Evolutionary conservation across 1,140 invertebrate species (phyloP).

Genomic region (Papilio aristodemus): DNA sequence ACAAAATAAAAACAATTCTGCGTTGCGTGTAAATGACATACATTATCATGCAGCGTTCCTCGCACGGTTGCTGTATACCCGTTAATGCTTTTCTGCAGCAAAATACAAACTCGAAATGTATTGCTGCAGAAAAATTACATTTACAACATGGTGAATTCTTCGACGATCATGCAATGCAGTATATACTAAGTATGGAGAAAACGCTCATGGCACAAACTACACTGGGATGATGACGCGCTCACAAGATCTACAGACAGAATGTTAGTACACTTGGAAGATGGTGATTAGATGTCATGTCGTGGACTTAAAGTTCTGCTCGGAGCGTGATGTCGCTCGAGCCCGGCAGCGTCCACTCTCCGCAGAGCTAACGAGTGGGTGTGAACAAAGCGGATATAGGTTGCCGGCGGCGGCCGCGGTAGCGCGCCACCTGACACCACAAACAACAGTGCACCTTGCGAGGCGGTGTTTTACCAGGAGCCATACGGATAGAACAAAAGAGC

Average conservation of each 20-base stretch:
- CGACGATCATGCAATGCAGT: constrained; percentile 59
- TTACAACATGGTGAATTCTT: constrained; percentile 41
- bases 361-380: constrained; percentile 67
- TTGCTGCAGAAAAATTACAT: constrained; percentile 50
- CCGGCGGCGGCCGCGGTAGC: no score
- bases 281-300: constrained; percentile 59
- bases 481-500: constrained; percentile 64
- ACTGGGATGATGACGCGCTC: constrained; percentile 40
- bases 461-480: constrained; percentile 64
- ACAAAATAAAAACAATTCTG: constrained; percentile 25
- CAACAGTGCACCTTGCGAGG: constrained; percentile 69
- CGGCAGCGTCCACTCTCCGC: constrained; percentile 75
- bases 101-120: constrained; percentile 40
- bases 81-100: constrained; percentile 47
- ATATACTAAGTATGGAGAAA: constrained; percentile 39
- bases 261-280: constrained; percentile 61
- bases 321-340: constrained; percentile 69
- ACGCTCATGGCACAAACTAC: constrained; percentile 49
- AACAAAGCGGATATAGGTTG: constrained; percentile 60
- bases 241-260: constrained; percentile 56
- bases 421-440: constrained; percentile 68
- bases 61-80: constrained; percentile 12
- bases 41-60: constrained; percentile 58
- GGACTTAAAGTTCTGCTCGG: constrained; percentile 77
- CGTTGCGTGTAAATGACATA: constrained; percentile 24